These are phyloP conservation scores for Caenorhabditis sp. DNA, from an alignment of 2,888 invertebrate genomes.

Conservation along the genomic window DNA sequence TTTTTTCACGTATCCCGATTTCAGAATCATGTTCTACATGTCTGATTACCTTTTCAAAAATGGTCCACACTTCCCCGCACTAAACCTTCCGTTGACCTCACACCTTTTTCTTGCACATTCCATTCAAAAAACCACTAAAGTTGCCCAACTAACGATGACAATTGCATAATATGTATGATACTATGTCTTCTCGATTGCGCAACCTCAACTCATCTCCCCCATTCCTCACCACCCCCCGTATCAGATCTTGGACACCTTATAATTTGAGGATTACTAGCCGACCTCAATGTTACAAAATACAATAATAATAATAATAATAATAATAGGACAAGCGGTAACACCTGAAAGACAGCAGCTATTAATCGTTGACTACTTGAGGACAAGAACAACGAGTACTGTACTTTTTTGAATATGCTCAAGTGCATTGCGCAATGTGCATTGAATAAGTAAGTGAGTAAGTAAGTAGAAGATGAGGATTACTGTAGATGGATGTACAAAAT, in stretches of 20 bases:
- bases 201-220: not conserved
- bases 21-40: too few relatives aligned
- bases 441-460: not conserved
- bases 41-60: too few relatives aligned
- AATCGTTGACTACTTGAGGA: conserved; percentile 8
- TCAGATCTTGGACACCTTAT: conserved; percentile 24
- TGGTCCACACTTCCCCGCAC: too few relatives aligned
- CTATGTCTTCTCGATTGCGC: not conserved
- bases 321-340: not conserved
- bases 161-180: not conserved
- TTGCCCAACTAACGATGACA: not conserved
- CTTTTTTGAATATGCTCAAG: not conserved
- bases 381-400: too few relatives aligned
- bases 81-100: not conserved
- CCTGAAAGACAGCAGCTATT: not conserved
- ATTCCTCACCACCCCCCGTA: not conserved
- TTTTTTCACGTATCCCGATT: too few relatives aligned
- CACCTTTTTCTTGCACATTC: not conserved
- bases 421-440: not conserved
- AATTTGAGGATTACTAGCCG: conserved; percentile 40
- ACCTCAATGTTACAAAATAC: conserved; percentile 33
- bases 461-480: not conserved
- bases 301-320: not conserved
- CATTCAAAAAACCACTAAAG: not conserved
- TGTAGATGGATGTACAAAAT: too few relatives aligned